These are phyloP conservation scores for Lycocerus yunnanus DNA, from an alignment of 2,888 invertebrate species.

Conservation along the genomic window DNA sequence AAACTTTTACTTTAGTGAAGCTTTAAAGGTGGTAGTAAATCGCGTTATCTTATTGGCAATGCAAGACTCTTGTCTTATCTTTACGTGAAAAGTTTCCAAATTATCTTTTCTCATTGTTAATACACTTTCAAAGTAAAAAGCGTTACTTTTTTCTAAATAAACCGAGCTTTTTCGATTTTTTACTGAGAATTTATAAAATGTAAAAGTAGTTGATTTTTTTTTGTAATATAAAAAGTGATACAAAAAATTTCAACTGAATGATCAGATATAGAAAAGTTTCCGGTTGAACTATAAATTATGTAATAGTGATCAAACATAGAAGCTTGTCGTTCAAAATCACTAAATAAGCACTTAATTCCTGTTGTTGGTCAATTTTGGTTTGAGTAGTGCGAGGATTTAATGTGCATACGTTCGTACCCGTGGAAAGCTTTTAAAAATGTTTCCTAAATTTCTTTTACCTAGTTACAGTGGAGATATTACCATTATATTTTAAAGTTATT, in stretches of 20 bases:
- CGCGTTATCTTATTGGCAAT: constrained; percentile 32
- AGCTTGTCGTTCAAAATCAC: not conserved
- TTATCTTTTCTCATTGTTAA: constrained; percentile 29
- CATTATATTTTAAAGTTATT: not conserved
- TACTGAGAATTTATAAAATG: not conserved
- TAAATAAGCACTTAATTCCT: not conserved
- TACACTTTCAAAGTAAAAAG: constrained; percentile 25
- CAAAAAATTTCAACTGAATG: not conserved
- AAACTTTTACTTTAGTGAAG: constrained; percentile 24
- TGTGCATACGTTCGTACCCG: not conserved
- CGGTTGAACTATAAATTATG: not conserved
- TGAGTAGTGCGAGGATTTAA: not conserved
- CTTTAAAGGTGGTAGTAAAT: constrained; percentile 28
- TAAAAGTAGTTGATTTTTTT: not conserved
- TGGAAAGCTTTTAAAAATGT: not conserved
- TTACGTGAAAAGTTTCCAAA: constrained; percentile 29
- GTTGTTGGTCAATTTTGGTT: not conserved
- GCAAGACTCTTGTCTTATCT: constrained; percentile 30
- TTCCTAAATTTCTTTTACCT: not conserved
- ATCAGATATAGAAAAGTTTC: not conserved
- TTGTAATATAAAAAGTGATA: not conserved
- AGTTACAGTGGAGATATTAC: not conserved
- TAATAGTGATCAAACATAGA: too few relatives aligned
- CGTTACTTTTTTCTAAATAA: constrained; percentile 9
- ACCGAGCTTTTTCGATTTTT: not conserved